These are phyloP conservation scores for Coccyzus lansbergi DNA, from an alignment of 2,797 vertebrate genomes.

Conservation along the genomic window DNA sequence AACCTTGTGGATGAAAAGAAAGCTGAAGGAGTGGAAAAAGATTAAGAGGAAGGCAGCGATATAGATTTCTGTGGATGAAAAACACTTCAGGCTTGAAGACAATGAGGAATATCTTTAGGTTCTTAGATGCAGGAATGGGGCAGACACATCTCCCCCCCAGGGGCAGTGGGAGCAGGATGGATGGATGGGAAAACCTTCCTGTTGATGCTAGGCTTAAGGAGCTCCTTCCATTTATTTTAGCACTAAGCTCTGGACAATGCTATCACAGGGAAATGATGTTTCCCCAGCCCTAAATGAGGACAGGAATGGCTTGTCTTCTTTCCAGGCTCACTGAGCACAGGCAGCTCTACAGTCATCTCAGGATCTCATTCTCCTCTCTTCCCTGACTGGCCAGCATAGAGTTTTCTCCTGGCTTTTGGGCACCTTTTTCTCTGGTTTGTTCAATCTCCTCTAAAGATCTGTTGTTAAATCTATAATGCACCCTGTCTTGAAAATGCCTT, in stretches of 20 bases:
- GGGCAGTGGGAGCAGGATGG: accelerated
- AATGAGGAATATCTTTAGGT: background rate
- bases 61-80: background rate
- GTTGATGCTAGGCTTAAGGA: background rate
- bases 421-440: background rate
- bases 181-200: background rate
- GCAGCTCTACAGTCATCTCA: background rate
- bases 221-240: accelerated
- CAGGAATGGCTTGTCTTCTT: background rate
- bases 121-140: background rate
- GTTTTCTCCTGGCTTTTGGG: background rate
- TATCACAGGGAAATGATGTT: background rate
- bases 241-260: accelerated
- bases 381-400: background rate
- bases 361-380: background rate
- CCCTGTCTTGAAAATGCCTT: background rate
- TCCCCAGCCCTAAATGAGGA: background rate
- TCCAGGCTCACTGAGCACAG: background rate
- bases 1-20: background rate
- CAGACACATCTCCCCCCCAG: accelerated
- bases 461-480: background rate
- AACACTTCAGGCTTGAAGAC: background rate
- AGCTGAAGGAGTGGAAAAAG: background rate
- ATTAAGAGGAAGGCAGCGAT: background rate
- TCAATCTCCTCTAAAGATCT: background rate